phyloP scores from a whole-genome alignment of 2,888 invertebrate species.

The Acleris laterana region DNA sequence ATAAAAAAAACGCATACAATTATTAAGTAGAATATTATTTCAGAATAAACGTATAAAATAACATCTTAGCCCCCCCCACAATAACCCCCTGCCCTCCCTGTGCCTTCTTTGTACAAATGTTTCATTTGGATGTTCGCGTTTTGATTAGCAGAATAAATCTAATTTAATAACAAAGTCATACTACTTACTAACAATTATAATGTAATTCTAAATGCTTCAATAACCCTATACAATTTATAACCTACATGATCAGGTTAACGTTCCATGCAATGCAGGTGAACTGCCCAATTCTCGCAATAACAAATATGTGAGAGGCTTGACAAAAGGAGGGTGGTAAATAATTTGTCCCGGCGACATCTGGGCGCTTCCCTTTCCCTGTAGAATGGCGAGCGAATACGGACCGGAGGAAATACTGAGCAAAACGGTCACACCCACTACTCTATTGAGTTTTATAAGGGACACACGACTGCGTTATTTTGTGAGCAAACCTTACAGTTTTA shows the following conservation, averaged over 20 bases:
- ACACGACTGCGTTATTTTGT: conserved; percentile 21
- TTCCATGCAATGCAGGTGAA: conserved; percentile 38
- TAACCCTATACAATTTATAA: neutral
- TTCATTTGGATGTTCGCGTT: too few species aligned
- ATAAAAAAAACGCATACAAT: too few species aligned
- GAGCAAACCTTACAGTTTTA: neutral
- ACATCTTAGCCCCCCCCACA: too few species aligned
- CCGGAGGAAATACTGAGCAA: conserved; percentile 63
- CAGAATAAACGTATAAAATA: too few species aligned
- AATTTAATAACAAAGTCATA: too few species aligned
- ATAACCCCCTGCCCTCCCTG: too few species aligned
- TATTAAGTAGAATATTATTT: too few species aligned
- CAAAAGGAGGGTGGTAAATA: conserved; percentile 79
- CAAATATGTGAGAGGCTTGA: conserved; percentile 54
- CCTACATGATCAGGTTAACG: conserved; percentile 5
- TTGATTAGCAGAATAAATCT: too few species aligned
- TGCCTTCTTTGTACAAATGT: too few species aligned
- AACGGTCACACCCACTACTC: conserved; percentile 72
- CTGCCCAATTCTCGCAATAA: conserved; percentile 52
- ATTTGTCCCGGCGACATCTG: conserved; percentile 79
- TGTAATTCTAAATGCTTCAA: neutral
- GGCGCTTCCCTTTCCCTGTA: conserved; percentile 78
- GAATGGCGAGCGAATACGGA: conserved; percentile 54
- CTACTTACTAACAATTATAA: too few species aligned
- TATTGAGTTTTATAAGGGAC: conserved; percentile 57